These are phyloP conservation scores for Lasiurus borealis DNA, from an alignment of 2,113 vertebrate species.

Conservation along the genomic window DNA sequence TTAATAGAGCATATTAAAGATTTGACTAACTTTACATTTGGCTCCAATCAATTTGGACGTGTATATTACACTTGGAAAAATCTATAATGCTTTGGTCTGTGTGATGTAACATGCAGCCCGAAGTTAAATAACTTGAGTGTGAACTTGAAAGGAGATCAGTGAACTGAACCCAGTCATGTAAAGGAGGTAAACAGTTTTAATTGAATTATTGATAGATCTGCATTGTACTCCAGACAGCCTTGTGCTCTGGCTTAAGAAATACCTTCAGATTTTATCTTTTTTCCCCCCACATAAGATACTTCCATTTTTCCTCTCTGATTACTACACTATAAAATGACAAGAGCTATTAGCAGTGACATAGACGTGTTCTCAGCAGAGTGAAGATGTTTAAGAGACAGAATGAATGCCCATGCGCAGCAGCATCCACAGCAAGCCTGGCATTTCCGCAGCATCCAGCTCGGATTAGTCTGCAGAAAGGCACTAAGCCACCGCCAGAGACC, in stretches of 20 bases:
- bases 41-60: slow-evolving; percentile 47
- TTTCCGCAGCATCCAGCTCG: neutral
- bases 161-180: slow-evolving; percentile 48
- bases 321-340: slow-evolving; percentile 54
- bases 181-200: slow-evolving; percentile 64
- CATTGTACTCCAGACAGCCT: slow-evolving; percentile 32
- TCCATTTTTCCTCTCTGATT: slow-evolving; percentile 47
- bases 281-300: neutral
- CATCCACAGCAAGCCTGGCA: neutral
- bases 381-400: slow-evolving; percentile 76
- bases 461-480: slow-evolving; percentile 39
- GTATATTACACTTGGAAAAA: slow-evolving; percentile 40
- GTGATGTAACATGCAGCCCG: neutral
- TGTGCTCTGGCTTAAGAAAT: slow-evolving; percentile 65
- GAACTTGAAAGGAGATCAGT: slow-evolving; percentile 63
- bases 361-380: slow-evolving; percentile 62
- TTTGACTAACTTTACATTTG: slow-evolving; percentile 68
- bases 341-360: slow-evolving; percentile 52
- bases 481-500: neutral
- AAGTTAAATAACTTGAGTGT: slow-evolving; percentile 31
- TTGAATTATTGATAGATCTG: slow-evolving; percentile 42
- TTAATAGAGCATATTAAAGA: slow-evolving; percentile 61
- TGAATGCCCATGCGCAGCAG: neutral
- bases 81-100: slow-evolving; percentile 44
- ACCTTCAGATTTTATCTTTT: slow-evolving; percentile 48